Percentiles rank a stretch among this genome's conserved stretches.
These are phyloP conservation scores for Agrochola macilenta DNA, from an alignment of 2,888 invertebrate species.

Conservation along the genomic window DNA sequence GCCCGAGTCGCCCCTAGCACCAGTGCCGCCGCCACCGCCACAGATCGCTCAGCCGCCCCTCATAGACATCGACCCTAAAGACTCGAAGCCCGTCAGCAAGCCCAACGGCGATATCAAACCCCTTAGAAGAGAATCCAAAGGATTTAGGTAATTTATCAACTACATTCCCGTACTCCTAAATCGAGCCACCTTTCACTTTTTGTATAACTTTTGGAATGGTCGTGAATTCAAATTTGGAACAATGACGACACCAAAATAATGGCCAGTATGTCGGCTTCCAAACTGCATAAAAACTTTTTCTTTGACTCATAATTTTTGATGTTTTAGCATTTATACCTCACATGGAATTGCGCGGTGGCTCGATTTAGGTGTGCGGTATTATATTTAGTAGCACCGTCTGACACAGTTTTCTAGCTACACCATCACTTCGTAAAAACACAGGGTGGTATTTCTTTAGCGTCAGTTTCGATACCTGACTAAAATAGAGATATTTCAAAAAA, in stretches of 20 bases:
- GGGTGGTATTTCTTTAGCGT: not conserved
- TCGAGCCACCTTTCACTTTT: no score
- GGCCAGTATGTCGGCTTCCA: no score
- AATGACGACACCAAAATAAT: no score
- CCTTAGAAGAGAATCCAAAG: constrained; percentile 84
- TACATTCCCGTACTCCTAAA: no score
- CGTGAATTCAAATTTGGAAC: no score
- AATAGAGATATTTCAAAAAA: not conserved
- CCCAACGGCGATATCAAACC: constrained; percentile 82
- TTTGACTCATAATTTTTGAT: no score
- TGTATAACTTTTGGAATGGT: no score
- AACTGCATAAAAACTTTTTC: no score
- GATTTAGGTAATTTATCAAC: constrained; percentile 81
- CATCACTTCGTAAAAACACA: not conserved
- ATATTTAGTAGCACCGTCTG: no score
- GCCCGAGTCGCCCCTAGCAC: constrained; percentile 60
- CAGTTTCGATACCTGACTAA: not conserved
- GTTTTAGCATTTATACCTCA: no score
- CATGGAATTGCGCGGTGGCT: no score
- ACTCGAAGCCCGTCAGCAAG: constrained; percentile 59
- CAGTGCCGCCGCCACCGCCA: constrained; percentile 43
- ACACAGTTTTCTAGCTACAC: not conserved
- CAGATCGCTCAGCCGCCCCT: constrained; percentile 60
- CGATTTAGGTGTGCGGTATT: no score
- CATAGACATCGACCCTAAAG: constrained; percentile 65